Evolutionary conservation across 1,140 invertebrate species (phyloP), one percentile per base, ranked within the genome.

Genomic region (Brachionus rotundiformis): DNA sequence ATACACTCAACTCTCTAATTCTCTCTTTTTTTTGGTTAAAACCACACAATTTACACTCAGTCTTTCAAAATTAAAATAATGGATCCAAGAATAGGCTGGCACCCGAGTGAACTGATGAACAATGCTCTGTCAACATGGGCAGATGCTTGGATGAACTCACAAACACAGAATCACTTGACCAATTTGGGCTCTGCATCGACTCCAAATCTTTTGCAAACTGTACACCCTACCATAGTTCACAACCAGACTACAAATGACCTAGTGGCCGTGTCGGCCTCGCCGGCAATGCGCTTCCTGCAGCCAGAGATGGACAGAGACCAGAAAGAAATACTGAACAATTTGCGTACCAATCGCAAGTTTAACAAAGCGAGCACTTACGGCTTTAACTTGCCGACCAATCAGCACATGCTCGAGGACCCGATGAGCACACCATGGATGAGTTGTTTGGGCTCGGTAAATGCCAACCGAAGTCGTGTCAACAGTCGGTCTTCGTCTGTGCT

Each of bases 1-100:
- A 54, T 10, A 54, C 47, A 54, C 47, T 54, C 47, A 54, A 54
- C 47, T 54, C 47, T 54, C 47, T 25, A 8, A 23, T 8, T 23
- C 7, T 19, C 3, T 54, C 19, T 49, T n/a, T 16, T 19, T 54
- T 5, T 10, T 54, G n/a, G n/a, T 25, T 19, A 16, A 54, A 54
- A 54, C 47, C 19, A 25, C 47, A 54, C 47, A 54, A 54, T 8
- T 8, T 1, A 54, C 47, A 54, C 47, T 54, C 47, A 54, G 19
- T 19, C 47, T 7, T 25, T 10, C 47, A 54, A 19, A 19, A 11
- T 27, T 11, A 16, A 25, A 75, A 49, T 8, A 23, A 79, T 79
- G 76, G 76, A 79, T 19, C 76, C 76, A 10, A 79, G 76, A 79
- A 79, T 79, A 39, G 76, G 76, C n/a, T 79, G 76, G 76, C 47